A percentile compares a stretch with the other conserved stretches of the same genome.
Conservation (phyloP, 2,797 vertebrate species). For the Melanotaenia boesemani region DNA sequence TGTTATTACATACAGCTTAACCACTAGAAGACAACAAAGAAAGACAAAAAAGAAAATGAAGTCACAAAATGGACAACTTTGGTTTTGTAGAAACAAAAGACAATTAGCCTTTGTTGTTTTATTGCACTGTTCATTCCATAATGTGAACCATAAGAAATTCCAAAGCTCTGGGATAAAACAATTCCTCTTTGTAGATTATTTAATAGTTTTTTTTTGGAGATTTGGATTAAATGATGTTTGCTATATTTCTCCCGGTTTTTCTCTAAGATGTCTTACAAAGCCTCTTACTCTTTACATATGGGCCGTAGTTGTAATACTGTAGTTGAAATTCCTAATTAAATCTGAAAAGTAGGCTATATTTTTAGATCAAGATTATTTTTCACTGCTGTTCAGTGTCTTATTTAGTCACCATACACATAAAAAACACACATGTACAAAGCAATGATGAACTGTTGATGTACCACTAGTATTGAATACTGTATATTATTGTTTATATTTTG, state of each 20-base stretch:
- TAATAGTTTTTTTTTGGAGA: conserved; percentile 58
- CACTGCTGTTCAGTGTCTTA: conserved; percentile 71
- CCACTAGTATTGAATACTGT: conserved; percentile 78
- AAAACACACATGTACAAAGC: conserved; percentile 40
- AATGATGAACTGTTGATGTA: conserved; percentile 56
- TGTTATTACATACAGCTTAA: conserved; percentile 69
- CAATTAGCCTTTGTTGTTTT: conserved; percentile 70
- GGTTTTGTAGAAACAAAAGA: conserved; percentile 69
- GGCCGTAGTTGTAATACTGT: conserved; percentile 59
- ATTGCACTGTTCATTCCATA: conserved; percentile 88
- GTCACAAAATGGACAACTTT: conserved; percentile 72
- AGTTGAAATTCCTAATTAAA: conserved; percentile 51
- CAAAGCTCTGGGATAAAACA: conserved; percentile 77
- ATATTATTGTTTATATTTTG: conserved; percentile 66
- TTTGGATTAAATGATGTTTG: conserved; percentile 58
- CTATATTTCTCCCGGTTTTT: conserved; percentile 51
- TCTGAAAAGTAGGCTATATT: conserved; percentile 58
- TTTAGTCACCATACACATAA: conserved; percentile 33
- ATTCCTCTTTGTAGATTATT: conserved; percentile 72
- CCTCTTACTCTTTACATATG: conserved; percentile 26
- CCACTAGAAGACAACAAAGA: conserved; percentile 73
- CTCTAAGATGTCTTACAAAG: conserved; percentile 59
- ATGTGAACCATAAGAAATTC: conserved; percentile 85
- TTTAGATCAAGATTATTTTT: conserved; percentile 45
- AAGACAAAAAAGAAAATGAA: conserved; percentile 52